Conservation (phyloP, 2,113 vertebrate species). For the Oenanthe oenanthe region DNA sequence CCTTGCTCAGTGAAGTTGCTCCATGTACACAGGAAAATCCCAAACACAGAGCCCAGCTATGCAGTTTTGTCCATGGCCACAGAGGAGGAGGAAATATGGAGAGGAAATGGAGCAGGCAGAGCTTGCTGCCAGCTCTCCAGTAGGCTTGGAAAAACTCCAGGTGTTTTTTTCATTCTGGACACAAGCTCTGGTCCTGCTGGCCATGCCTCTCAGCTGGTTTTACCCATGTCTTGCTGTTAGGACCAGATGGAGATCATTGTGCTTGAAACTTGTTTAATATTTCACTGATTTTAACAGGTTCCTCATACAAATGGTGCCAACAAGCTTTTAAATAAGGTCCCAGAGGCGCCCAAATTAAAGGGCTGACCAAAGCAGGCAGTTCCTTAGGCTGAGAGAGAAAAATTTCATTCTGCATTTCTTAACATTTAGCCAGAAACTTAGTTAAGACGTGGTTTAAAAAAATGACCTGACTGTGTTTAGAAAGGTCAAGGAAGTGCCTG, state of each 20-base stretch:
- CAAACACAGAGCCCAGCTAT: not conserved
- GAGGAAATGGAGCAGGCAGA: not conserved
- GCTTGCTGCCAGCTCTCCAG: not conserved
- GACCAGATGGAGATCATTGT: not conserved
- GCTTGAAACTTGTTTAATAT: not conserved
- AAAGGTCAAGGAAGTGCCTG: not conserved
- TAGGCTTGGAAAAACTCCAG: not conserved
- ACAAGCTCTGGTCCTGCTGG: not conserved
- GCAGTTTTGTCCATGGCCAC: not conserved
- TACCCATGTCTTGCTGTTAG: not conserved
- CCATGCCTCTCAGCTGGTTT: not conserved
- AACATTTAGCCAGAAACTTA: not conserved
- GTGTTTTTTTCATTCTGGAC: not conserved
- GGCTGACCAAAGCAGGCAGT: not conserved
- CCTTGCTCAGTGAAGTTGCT: not conserved
- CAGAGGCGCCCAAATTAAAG: not conserved
- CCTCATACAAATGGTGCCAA: not conserved
- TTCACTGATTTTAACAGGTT: not conserved
- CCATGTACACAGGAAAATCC: not conserved
- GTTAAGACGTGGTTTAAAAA: not conserved
- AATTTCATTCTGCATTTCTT: not conserved
- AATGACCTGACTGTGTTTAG: not conserved
- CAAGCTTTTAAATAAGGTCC: not conserved
- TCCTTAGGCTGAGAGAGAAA: not conserved
- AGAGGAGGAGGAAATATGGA: not conserved